A percentile compares a stretch with the other conserved stretches of the same genome.
These are phyloP conservation scores for Alexandromys oeconomus DNA, from an alignment of 2,797 vertebrate genomes.

Conservation along the genomic window DNA sequence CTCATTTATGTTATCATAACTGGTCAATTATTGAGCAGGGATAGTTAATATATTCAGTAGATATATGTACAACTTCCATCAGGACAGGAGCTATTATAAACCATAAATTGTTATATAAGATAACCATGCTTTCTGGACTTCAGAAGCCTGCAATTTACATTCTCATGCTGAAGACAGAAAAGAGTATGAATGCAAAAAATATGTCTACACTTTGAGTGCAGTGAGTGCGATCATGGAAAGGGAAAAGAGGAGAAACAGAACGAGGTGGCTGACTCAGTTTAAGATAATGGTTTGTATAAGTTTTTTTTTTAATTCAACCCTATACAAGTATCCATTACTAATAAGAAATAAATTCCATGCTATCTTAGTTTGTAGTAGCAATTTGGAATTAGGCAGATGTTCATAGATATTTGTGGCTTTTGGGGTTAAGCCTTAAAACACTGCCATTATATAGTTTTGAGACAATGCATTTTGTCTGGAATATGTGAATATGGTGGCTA, in stretches of 20 bases:
- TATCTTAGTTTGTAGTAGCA: constrained; percentile 68
- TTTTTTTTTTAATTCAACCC: neutral
- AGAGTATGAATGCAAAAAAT: neutral
- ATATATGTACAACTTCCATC: neutral
- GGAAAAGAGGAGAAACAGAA: constrained; percentile 21
- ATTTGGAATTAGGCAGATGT: constrained; percentile 38
- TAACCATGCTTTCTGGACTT: neutral
- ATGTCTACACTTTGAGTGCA: neutral
- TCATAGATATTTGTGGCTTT: constrained; percentile 55
- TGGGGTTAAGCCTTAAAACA: constrained; percentile 51
- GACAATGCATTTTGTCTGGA: constrained; percentile 63
- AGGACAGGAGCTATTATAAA: neutral
- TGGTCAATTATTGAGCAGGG: neutral
- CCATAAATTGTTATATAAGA: neutral
- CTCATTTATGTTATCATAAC: neutral
- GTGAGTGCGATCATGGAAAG: neutral
- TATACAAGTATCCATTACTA: constrained; percentile 21
- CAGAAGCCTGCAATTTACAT: neutral
- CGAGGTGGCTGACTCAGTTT: constrained; percentile 17
- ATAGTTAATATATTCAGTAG: neutral
- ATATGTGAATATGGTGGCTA: constrained; percentile 36
- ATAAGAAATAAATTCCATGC: constrained; percentile 53
- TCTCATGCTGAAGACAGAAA: constrained; percentile 23
- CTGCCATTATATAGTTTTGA: constrained; percentile 53
- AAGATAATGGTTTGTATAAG: neutral